A percentile compares a stretch with the other conserved stretches of the same genome.
phyloP scores from a whole-genome alignment of 2,888 invertebrate species.

The Epirrita christyi region DNA sequence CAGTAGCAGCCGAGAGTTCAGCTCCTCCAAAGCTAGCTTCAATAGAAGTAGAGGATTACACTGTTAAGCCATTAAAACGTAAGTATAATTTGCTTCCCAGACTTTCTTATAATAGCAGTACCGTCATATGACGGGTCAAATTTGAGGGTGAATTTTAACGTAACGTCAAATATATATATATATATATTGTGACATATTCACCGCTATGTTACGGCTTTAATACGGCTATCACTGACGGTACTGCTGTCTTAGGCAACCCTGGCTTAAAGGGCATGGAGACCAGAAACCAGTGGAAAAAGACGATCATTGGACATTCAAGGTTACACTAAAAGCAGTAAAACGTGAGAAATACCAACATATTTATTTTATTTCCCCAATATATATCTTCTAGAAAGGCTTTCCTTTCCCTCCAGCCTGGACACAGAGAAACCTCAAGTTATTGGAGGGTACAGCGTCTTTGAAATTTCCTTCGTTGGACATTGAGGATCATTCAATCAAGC shows the following conservation, averaged over 20 bases:
- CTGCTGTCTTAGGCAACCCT: not conserved
- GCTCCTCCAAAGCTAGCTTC: slow-evolving; percentile 38
- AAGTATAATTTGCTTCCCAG: slow-evolving; percentile 41
- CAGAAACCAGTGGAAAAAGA: not conserved
- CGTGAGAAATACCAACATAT: not conserved
- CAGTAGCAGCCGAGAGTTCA: slow-evolving; percentile 63
- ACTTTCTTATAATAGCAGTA: not conserved
- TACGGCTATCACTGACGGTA: not conserved
- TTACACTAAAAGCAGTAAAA: not conserved
- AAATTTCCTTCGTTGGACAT: slow-evolving; percentile 27
- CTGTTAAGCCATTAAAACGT: slow-evolving; percentile 69
- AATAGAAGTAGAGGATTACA: slow-evolving; percentile 44
- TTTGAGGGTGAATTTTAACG: too few relatives aligned
- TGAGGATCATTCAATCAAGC: slow-evolving; percentile 17
- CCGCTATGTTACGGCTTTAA: too few relatives aligned
- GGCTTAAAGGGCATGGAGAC: not conserved
- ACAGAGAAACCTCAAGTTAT: slow-evolving; percentile 29
- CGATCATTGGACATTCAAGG: not conserved
- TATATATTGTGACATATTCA: too few relatives aligned
- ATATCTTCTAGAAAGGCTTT: slow-evolving; percentile 26
- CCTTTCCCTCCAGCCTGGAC: slow-evolving; percentile 29
- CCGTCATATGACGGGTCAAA: too few relatives aligned
- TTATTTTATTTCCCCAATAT: not conserved
- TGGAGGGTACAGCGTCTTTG: slow-evolving; percentile 28
- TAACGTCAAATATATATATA: too few relatives aligned